Conservation (phyloP, 1,140 invertebrate species). For the Drosophila quadrilineata region DNA sequence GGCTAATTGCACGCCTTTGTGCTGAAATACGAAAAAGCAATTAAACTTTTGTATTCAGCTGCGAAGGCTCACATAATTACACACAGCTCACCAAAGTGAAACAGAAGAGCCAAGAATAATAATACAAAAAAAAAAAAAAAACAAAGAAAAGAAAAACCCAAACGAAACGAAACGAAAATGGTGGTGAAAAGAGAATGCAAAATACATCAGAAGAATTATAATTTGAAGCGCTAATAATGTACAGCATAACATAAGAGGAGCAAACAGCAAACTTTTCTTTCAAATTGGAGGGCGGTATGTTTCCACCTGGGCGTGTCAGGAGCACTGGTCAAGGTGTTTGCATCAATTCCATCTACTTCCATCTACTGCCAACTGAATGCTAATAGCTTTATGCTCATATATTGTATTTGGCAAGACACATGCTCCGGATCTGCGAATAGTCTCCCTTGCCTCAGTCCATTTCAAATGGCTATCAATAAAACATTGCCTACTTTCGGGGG, state of each 20-base stretch:
- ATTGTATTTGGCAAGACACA: conserved; percentile 22
- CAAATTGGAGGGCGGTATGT: not conserved
- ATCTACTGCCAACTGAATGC: conserved; percentile 6
- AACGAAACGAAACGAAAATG: conserved; percentile 15
- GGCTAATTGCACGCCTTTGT: conserved; percentile 65
- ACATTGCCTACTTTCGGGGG: conserved; percentile 53
- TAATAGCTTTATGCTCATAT: conserved; percentile 29
- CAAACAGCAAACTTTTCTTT: conserved; percentile 18
- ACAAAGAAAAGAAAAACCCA: not conserved
- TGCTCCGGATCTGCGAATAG: conserved; percentile 25
- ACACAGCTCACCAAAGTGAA: conserved; percentile 13
- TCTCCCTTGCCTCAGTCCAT: conserved; percentile 9
- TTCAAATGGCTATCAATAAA: conserved; percentile 64
- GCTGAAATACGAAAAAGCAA: conserved; percentile 60
- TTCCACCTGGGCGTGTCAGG: conserved; percentile 26
- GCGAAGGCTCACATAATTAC: conserved; percentile 62
- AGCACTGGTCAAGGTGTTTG: not conserved
- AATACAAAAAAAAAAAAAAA: not conserved
- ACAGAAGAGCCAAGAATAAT: not conserved
- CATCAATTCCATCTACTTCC: not conserved
- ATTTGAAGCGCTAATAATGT: conserved; percentile 56
- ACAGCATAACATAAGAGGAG: conserved; percentile 35
- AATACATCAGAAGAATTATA: conserved; percentile 44
- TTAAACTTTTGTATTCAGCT: conserved; percentile 63
- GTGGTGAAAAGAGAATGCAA: conserved; percentile 26